These are phyloP conservation scores for Bimastos eiseni DNA, from an alignment of 2,888 invertebrate species.

Conservation along the genomic window DNA sequence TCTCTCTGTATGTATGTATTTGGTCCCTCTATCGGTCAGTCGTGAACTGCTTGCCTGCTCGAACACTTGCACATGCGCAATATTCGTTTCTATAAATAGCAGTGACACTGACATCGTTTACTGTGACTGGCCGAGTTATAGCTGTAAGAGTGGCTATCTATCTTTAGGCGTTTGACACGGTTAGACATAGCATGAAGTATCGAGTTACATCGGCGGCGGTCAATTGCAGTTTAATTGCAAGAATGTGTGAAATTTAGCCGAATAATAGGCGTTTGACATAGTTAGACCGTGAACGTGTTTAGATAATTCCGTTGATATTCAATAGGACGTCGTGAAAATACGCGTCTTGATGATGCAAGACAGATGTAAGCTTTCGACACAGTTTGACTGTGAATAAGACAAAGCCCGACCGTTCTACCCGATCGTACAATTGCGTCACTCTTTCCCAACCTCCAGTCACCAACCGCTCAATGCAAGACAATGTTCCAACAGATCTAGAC, in stretches of 20 bases:
- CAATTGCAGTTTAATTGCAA: too few relatives aligned
- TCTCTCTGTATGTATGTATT: too few relatives aligned
- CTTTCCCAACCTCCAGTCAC: too few relatives aligned
- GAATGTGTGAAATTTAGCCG: too few relatives aligned
- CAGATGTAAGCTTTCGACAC: background rate
- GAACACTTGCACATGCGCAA: background rate
- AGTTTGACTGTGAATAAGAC: background rate
- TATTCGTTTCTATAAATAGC: background rate
- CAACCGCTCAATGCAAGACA: too few relatives aligned
- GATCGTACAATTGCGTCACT: too few relatives aligned
- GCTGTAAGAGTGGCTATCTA: background rate
- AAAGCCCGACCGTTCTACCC: too few relatives aligned
- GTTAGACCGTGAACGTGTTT: background rate
- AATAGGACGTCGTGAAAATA: too few relatives aligned
- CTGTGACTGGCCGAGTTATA: background rate
- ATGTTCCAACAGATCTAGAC: too few relatives aligned
- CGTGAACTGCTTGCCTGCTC: background rate
- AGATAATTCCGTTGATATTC: too few relatives aligned
- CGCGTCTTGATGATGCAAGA: background rate
- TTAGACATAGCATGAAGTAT: too few relatives aligned
- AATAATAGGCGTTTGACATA: background rate
- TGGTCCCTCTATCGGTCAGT: background rate
- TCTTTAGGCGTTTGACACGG: conserved; percentile 13
- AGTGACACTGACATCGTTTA: background rate
- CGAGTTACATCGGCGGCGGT: too few relatives aligned